Conservation (phyloP, 2,113 vertebrate genomes). For the Gavia stellata region DNA sequence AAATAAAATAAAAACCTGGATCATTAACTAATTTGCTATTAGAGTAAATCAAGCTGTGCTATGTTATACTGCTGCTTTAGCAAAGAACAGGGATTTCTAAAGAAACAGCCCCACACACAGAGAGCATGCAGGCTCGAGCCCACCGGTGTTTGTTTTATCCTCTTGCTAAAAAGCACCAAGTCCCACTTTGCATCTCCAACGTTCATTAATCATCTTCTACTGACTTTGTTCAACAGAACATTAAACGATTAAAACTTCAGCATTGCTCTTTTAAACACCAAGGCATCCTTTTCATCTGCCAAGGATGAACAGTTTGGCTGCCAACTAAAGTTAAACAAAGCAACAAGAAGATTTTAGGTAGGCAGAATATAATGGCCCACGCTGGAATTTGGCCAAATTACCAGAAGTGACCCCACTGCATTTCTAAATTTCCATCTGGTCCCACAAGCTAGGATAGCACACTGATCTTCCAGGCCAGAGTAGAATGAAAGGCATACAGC, state of each 20-base stretch:
- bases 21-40: background rate
- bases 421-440: background rate
- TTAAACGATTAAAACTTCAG: background rate
- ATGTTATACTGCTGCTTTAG: background rate
- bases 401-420: background rate
- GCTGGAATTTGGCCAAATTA: background rate
- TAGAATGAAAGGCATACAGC: background rate
- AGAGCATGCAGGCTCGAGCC: background rate
- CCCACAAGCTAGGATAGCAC: background rate
- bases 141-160: background rate
- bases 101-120: background rate
- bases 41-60: constrained; percentile 10
- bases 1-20: background rate
- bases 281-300: background rate
- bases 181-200: background rate
- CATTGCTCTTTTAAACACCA: background rate
- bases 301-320: background rate
- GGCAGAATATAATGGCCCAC: background rate
- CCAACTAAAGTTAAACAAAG: background rate
- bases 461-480: background rate
- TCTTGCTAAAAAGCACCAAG: background rate
- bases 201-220: background rate
- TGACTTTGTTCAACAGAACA: background rate
- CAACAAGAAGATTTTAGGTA: background rate
- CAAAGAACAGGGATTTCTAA: background rate